Percentiles rank a stretch among this genome's conserved stretches.
phyloP scores from a whole-genome alignment of 2,888 invertebrate species.

The Ethmia dodecea region DNA sequence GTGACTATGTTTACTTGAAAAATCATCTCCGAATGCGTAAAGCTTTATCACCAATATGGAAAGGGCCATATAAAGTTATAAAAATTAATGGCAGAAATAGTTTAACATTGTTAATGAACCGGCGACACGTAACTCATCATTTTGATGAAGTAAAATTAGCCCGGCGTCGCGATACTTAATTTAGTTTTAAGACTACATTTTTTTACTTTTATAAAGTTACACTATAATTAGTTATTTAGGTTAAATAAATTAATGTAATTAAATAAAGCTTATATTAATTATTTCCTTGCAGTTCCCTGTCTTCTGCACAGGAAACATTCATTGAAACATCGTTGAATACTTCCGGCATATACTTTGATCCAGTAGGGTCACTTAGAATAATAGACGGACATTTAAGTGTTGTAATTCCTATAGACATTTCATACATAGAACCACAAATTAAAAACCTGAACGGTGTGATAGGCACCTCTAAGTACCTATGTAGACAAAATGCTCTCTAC shows the following conservation, averaged over 20 bases:
- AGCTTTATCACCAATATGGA: constrained; percentile 24
- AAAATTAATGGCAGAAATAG: constrained; percentile 23
- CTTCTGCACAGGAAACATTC: not conserved
- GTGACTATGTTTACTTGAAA: constrained; percentile 20
- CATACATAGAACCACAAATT: constrained; percentile 4
- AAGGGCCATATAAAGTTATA: constrained; percentile 24
- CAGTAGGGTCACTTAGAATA: constrained; percentile 18
- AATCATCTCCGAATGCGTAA: constrained; percentile 20
- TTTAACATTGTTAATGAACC: constrained; percentile 19
- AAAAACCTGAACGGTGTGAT: constrained; percentile 17
- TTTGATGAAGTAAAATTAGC: constrained; percentile 18
- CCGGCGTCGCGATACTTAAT: constrained; percentile 3
- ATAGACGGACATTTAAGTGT: constrained; percentile 12
- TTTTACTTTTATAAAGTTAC: no score
- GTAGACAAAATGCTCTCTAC: constrained; percentile 10
- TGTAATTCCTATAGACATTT: constrained; percentile 18
- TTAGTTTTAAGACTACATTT: not conserved
- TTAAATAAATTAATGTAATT: not conserved
- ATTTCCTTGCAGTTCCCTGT: not conserved
- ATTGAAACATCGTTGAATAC: constrained; percentile 5
- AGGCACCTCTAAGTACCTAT: constrained; percentile 10
- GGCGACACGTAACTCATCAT: constrained; percentile 18
- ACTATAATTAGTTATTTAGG: no score
- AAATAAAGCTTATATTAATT: not conserved
- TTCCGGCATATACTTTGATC: constrained; percentile 21